These are phyloP conservation scores for Phataginus tricuspis DNA, from an alignment of 2,797 vertebrate genomes.

Conservation along the genomic window DNA sequence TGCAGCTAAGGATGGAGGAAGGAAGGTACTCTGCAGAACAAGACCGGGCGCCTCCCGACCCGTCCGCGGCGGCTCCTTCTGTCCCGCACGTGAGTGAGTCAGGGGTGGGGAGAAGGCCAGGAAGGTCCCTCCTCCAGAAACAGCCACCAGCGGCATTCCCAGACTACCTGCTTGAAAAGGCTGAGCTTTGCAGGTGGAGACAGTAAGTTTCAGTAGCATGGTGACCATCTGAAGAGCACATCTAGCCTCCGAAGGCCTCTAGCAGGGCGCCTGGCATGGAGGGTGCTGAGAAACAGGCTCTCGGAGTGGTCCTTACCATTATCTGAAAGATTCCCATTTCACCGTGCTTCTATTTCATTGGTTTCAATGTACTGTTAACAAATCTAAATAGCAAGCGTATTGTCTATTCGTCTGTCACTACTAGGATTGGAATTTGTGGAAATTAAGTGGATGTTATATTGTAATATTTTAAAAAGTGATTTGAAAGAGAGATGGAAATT, in stretches of 20 bases:
- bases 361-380: not conserved
- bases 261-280: fast-evolving
- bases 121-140: fast-evolving
- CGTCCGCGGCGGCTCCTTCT: fast-evolving
- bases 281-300: too few species aligned
- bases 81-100: too few species aligned
- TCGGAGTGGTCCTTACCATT: fast-evolving
- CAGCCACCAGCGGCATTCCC: not conserved
- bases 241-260: not conserved
- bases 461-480: not conserved
- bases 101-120: fast-evolving
- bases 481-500: not conserved
- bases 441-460: not conserved
- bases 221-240: not conserved
- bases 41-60: fast-evolving
- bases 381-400: too few species aligned
- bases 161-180: not conserved
- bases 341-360: fast-evolving
- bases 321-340: not conserved
- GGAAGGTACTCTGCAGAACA: fast-evolving
- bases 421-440: not conserved
- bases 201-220: fast-evolving
- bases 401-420: not conserved
- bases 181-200: not conserved
- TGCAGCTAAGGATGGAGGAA: fast-evolving